phyloP scores from a whole-genome alignment of 2,797 vertebrate genomes.

The Balearica regulorum region DNA sequence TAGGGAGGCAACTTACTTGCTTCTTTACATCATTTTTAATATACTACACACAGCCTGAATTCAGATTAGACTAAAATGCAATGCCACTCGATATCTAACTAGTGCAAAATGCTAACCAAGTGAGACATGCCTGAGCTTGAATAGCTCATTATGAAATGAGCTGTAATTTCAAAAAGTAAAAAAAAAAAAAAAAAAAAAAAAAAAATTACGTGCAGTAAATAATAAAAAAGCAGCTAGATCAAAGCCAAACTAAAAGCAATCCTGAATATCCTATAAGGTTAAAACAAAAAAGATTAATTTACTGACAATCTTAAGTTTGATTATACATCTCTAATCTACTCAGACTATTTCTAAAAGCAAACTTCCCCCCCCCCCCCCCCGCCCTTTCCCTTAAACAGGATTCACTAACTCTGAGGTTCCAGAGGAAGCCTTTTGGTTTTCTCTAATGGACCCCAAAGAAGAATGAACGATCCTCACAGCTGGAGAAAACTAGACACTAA shows the following conservation, averaged over 20 bases:
- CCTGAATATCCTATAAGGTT: not conserved
- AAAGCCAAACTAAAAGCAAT: not conserved
- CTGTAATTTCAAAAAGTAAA: not conserved
- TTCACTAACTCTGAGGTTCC: not conserved
- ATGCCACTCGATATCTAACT: not conserved
- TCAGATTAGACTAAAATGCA: not conserved
- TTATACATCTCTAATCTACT: not conserved
- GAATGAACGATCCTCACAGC: accelerated
- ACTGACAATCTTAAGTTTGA: not conserved
- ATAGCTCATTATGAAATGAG: not conserved
- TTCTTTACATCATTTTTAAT: not conserved
- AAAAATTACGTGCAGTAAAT: not conserved
- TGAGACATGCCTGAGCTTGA: not conserved
- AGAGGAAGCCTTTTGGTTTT: not conserved
- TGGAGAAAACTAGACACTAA: not conserved
- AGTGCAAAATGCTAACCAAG: not conserved
- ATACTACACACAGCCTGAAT: not conserved
- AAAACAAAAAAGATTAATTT: not conserved
- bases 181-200: accelerated
- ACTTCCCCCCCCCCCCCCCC: accelerated
- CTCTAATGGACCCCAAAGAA: not conserved
- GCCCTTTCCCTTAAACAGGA: not conserved
- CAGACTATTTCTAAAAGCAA: not conserved
- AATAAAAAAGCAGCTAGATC: not conserved
- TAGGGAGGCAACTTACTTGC: not conserved